A percentile compares a stretch with the other conserved stretches of the same genome.
Evolutionary conservation across 2,888 invertebrate genomes (phyloP).

Genomic region (Diabrotica balteata): DNA sequence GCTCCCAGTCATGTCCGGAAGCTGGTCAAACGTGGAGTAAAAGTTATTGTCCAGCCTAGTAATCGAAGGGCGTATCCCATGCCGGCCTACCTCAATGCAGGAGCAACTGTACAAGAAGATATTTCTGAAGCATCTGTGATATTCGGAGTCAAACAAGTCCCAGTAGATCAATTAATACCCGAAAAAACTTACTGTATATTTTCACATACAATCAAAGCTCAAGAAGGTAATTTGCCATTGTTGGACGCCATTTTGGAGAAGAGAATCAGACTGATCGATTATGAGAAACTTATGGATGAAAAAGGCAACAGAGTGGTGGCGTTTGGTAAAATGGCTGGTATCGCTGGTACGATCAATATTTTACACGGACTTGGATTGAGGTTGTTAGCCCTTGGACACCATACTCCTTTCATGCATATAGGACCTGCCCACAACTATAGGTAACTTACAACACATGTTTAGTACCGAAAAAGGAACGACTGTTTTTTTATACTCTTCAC

Average conservation of each 20-base stretch:
- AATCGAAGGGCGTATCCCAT: conserved; percentile 97
- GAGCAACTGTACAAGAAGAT: conserved; percentile 94
- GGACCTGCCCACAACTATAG: conserved; percentile 95
- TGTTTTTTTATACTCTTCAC: too few species aligned
- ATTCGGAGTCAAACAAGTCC: conserved; percentile 94
- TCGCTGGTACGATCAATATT: conserved; percentile 98
- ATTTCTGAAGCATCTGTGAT: conserved; percentile 95
- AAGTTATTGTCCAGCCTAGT: conserved; percentile 97
- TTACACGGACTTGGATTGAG: conserved; percentile 95
- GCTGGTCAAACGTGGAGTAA: conserved; percentile 85
- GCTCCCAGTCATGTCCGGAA: conserved; percentile 90
- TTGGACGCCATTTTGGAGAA: conserved; percentile 95
- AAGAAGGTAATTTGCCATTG: conserved; percentile 97
- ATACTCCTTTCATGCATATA: conserved; percentile 99
- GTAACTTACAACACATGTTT: neutral
- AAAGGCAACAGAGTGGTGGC: conserved; percentile 86
- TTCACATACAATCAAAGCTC: conserved; percentile 99
- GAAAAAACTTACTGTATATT: conserved; percentile 99
- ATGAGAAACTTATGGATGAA: conserved; percentile 93
- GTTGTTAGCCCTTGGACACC: conserved; percentile 93
- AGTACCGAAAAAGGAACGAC: too few species aligned
- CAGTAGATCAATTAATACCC: conserved; percentile 89
- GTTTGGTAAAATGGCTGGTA: conserved; percentile 98
- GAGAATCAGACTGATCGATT: conserved; percentile 96
- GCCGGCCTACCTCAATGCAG: conserved; percentile 92